Conservation (phyloP, 2,797 vertebrate genomes). For the Rousettus madagascariensis region DNA sequence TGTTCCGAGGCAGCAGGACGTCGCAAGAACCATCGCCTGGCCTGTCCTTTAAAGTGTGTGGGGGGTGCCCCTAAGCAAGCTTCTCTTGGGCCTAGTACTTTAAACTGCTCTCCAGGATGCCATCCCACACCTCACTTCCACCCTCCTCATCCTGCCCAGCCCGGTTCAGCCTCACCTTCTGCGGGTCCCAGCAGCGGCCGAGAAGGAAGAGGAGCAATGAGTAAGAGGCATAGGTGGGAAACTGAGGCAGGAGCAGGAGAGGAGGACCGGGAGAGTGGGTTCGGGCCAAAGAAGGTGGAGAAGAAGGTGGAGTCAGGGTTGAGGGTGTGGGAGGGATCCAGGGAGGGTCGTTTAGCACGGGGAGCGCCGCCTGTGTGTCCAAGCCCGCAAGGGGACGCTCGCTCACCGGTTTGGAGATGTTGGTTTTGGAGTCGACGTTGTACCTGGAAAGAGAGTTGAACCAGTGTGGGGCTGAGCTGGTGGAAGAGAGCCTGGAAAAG, state of each 20-base stretch:
- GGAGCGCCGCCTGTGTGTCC: not conserved
- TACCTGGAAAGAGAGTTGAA: constrained; percentile 86
- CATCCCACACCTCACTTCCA: not conserved
- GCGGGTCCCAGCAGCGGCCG: not conserved
- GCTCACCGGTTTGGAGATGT: constrained; percentile 96
- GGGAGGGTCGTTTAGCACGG: not conserved
- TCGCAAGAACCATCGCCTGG: not conserved
- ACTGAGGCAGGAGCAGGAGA: not conserved
- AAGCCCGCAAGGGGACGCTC: not conserved
- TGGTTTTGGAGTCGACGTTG: constrained; percentile 97
- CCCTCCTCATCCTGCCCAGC: not conserved
- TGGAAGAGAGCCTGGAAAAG: not conserved
- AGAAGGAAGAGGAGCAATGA: constrained; percentile 68
- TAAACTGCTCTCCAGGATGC: not conserved
- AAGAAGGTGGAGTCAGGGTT: not conserved
- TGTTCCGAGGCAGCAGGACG: not conserved
- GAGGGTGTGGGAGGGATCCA: not conserved
- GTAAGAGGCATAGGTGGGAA: not conserved
- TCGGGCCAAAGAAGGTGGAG: not conserved
- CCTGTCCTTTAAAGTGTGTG: not conserved
- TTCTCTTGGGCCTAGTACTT: not conserved
- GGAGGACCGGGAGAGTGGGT: not conserved
- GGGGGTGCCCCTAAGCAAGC: not conserved
- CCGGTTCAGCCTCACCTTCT: constrained; percentile 81
- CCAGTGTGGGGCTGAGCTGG: not conserved